Base-by-base conservation (phyloP, 2,888 invertebrate genomes). In the Hyppa rectilinea region DNA sequence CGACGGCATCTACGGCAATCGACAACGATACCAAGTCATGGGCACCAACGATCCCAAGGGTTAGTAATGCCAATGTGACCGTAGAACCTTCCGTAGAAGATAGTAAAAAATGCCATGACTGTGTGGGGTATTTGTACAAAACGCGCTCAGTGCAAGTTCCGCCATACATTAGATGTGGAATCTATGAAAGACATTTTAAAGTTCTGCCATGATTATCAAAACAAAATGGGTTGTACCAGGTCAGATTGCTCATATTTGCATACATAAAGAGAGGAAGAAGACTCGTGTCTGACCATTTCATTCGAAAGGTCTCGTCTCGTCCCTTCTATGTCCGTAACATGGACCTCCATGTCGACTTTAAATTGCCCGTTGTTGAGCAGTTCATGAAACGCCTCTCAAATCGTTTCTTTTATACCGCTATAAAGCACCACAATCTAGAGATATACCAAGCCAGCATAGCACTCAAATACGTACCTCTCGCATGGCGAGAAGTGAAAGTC, bases 151-250 rank as follows among this genome's bases (percentile, higher is more conserved):
- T 95, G 95, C 78, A 93, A 70, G 80, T 93, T 88, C 76, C 85
- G 90, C 0, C 94, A 95, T 66, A 91, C 92, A 38, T 81, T 93
- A 26, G 90, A 92, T n/a, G 83, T 90, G 12, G 90, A 92, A 10
- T 90, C 87, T 38, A 93, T 95, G 93, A 92, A 91, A 87, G 85
- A 87, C 2, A 92, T 91, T 17, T 76, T 95, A 4, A 90, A 89
- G 64, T 95, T 95, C 72, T 95, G 95, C 63, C 94, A 94, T 83
- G 92, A 95, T 69, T 92, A 87, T 76, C 95, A 95, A 83, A 95
- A 95, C 70, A 87, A 89, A 58, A 84, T 89, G 14, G 92, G 92
- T 6, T 95, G 95, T 69, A 84, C 75, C 1, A 85, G 94, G 50
- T 88, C 90, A 38, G 90, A 90, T 62, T 95, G 95, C 71, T 91